Evolutionary conservation across 2,888 invertebrate species (phyloP), one percentile per base, ranked within the genome.

Genomic region (Microctonus brassicae): DNA sequence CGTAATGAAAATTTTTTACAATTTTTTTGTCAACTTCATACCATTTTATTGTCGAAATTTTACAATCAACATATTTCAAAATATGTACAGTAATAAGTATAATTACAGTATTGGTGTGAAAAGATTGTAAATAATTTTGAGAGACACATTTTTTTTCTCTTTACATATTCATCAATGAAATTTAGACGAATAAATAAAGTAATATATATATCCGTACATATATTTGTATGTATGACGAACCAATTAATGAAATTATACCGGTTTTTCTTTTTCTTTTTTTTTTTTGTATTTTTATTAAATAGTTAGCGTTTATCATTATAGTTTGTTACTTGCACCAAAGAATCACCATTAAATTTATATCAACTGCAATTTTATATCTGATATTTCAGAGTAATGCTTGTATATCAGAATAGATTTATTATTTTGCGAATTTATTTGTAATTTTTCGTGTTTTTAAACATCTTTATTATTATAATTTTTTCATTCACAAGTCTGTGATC

Each of bases 271-370:
- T 29, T 42, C 24, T 33, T 58, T 7, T 69, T 69, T n/a, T 57
- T 26, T 57, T 39, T 70, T 52, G 13, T 34, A 36, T 64, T 39
- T 61, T 52, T 11, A 10, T 24, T 66, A 22, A 69, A 55, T 33
- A 10, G 10, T 62, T 65, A 20, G 20, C 60, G 47, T 57, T 68
- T 39, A 22, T 70, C 58, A 29, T 67, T 64, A n/a, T n/a, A 47
- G 20, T n/a, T 66, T 62, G 53, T 52, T 26, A 68, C 74, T 69
- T 73, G 74, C 76, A 76, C 77, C 77, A 77, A 77, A 77, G 77
- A 77, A 72, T 65, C 60, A 24, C 65, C 60, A 58, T 70, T 70
- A 26, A 73, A 65, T 72, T 68, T 47, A 24, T 47, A 33, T 47
- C n/a, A 47, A 60, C 47, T 58, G 42, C 22, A 39, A 39, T 29